A percentile compares a stretch with the other conserved stretches of the same genome.
Conservation (phyloP, 2,113 vertebrate species). For the Brachirus orientalis region DNA sequence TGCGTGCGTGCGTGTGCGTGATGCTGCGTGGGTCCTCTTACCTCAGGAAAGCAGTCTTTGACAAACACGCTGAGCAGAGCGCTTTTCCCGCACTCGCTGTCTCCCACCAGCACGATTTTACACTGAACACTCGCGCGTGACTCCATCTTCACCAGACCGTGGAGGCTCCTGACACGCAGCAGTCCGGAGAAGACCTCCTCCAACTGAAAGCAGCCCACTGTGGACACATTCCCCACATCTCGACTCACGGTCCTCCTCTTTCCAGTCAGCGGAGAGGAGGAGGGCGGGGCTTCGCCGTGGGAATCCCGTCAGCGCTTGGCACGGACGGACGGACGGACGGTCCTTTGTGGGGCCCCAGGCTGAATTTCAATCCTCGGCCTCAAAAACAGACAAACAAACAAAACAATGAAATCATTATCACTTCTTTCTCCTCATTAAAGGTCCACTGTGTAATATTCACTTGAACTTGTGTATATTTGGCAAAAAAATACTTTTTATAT, state of each 20-base stretch:
- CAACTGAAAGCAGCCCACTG: neutral
- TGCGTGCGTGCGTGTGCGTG: no score
- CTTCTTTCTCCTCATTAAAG: no score
- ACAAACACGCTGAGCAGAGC: slow-evolving; percentile 82
- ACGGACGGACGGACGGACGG: no score
- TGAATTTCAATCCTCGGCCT: no score
- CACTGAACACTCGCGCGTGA: neutral
- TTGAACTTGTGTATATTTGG: no score
- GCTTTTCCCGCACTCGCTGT: slow-evolving; percentile 64
- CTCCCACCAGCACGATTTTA: slow-evolving; percentile 65
- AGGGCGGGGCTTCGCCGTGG: slow-evolving; percentile 7
- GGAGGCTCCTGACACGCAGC: no score
- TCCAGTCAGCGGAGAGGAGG: neutral
- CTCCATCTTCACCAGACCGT: neutral
- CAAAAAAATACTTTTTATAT: no score
- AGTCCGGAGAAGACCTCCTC: no score
- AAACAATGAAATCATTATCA: no score
- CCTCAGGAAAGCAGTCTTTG: slow-evolving; percentile 91
- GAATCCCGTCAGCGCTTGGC: neutral
- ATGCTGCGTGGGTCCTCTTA: slow-evolving; percentile 47
- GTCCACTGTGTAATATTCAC: no score
- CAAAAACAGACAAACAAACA: no score
- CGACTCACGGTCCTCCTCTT: neutral
- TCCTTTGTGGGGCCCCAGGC: no score
- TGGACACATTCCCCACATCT: neutral